These are phyloP conservation scores for Syrista parreyssii DNA, from an alignment of 2,888 invertebrate genomes.

Conservation along the genomic window DNA sequence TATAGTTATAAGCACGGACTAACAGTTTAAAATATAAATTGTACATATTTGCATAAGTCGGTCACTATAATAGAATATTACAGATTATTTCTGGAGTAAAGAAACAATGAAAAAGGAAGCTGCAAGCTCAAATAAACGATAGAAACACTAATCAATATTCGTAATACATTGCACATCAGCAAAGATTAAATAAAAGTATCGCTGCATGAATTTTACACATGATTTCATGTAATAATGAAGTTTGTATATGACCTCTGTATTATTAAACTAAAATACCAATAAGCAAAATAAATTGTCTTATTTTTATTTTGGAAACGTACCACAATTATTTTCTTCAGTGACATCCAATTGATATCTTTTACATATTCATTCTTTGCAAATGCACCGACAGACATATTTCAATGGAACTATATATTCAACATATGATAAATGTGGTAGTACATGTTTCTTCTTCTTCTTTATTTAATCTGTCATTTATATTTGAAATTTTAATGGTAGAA, in stretches of 20 bases:
- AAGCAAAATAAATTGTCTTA: background rate
- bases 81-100: background rate
- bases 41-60: background rate
- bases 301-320: background rate
- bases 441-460: background rate
- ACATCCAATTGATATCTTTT: background rate
- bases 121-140: background rate
- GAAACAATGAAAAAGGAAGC: background rate
- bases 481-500: background rate
- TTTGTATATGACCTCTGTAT: background rate
- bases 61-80: background rate
- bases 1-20: background rate
- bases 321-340: background rate
- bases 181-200: background rate
- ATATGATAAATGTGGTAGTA: background rate
- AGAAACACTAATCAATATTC: background rate
- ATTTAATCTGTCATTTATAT: background rate
- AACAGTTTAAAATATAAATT: background rate
- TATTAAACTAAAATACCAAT: background rate
- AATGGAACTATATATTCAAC: background rate
- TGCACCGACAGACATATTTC: background rate
- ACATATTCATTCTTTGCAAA: background rate
- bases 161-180: background rate
- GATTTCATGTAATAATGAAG: too few relatives aligned
- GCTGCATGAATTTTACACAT: too few relatives aligned